Base-by-base conservation (phyloP, 2,888 invertebrate species). In the Hirtodrosophila histrioides region DNA sequence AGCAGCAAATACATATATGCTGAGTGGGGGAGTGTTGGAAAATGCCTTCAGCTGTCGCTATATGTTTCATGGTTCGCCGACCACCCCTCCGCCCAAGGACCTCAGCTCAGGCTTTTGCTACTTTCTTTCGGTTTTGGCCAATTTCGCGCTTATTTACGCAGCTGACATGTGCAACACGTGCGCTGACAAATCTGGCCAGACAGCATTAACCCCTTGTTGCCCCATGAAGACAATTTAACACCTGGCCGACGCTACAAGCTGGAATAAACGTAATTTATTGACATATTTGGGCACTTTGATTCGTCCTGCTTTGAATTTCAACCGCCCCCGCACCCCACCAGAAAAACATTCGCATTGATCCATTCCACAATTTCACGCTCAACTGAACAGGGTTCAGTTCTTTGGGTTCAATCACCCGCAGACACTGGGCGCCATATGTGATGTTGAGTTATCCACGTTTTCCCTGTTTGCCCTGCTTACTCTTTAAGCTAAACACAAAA, bases 91-190 rank as follows among this genome's bases (percentile, higher is more conserved):
- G 50, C 39, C 37, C 27, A 39, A 50, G 39, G 50, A 39, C 27
- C 27, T 68, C 53, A 4, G 6, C 54, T 31, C 33, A 33, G 51
- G 49, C 31, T 33, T 36, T 29, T 39, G 50, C 29, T 29, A 11
- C 33, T 10, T 44, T 12, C 12, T 36, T 37, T 51, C 41, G 44
- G 24, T 54, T 46, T 67, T 58, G 69, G 79, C 60, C 83, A 79
- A 81, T 83, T 84, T 84, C 75, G 75, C 86, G 83, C 71, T 78
- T 84, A 80, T 84, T 83, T 82, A 83, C 86, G 73, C 82, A 75
- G 66, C 60, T 81, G 82, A 84, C 79, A 77, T 68, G 75, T 73
- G 79, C 86, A 85, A 79, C 85, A 85, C 81, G 86, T 84, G 83
- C 76, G 75, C 78, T 73, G 78, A 73, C 71, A 83, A 69, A 78